These are phyloP conservation scores for Parthenolecanium corni DNA, from an alignment of 2,888 invertebrate species.

Conservation along the genomic window DNA sequence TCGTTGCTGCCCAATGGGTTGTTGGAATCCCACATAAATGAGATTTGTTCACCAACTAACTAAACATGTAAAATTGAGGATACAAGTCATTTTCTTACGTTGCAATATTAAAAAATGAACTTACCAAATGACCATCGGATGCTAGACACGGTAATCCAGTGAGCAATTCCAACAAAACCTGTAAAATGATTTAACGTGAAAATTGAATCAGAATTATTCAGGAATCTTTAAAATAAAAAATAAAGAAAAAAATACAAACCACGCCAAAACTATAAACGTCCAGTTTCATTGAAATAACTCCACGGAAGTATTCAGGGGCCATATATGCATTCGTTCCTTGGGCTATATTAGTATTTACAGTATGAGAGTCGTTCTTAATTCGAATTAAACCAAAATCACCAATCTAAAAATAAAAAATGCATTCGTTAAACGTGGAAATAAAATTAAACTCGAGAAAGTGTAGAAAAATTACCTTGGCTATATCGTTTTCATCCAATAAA, in stretches of 20 bases:
- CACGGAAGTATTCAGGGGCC: conserved; percentile 58
- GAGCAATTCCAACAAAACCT: conserved; percentile 55
- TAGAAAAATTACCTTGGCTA: conserved; percentile 52
- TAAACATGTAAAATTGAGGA: too few relatives aligned
- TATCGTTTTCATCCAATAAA: conserved; percentile 51
- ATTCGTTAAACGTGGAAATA: not conserved
- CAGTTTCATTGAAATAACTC: conserved; percentile 57
- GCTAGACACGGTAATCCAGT: conserved; percentile 56
- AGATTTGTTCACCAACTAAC: too few relatives aligned
- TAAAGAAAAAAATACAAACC: too few relatives aligned
- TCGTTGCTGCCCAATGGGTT: too few relatives aligned
- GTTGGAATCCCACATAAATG: too few relatives aligned
- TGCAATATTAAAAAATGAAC: conserved; percentile 34
- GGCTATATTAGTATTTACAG: conserved; percentile 44
- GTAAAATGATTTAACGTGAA: conserved; percentile 29
- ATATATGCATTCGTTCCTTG: conserved; percentile 62
- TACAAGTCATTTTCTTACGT: too few relatives aligned
- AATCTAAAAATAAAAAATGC: conserved; percentile 42
- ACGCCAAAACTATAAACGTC: conserved; percentile 70
- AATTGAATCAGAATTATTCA: too few relatives aligned
- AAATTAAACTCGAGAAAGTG: too few relatives aligned
- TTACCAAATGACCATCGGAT: conserved; percentile 46
- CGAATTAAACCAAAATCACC: conserved; percentile 66
- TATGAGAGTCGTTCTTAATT: conserved; percentile 37
- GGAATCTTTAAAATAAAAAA: too few relatives aligned